phyloP scores from a whole-genome alignment of 2,113 vertebrate species.

The Labrus mixtus region DNA sequence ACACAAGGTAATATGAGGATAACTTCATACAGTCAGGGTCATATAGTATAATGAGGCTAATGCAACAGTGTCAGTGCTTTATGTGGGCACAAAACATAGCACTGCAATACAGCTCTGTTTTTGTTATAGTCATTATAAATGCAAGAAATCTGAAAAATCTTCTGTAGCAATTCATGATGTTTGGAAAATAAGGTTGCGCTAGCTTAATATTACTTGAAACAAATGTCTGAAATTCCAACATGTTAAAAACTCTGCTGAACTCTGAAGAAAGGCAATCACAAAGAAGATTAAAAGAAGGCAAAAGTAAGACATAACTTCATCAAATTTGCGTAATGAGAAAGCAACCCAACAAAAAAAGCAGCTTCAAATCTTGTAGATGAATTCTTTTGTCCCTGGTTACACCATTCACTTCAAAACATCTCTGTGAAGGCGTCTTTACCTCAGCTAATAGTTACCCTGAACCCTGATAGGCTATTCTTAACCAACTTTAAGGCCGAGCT shows the following conservation, averaged over 20 bases:
- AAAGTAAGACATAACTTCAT: too few species aligned
- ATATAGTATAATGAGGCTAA: background rate
- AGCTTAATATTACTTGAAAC: too few species aligned
- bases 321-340: too few species aligned
- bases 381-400: background rate
- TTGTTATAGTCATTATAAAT: too few species aligned
- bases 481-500: background rate
- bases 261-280: too few species aligned
- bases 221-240: too few species aligned
- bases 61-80: background rate
- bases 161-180: too few species aligned
- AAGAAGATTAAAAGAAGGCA: too few species aligned
- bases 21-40: background rate
- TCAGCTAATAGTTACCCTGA: background rate
- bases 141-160: too few species aligned
- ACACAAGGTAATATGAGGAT: background rate
- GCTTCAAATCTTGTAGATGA: background rate
- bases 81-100: background rate
- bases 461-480: background rate
- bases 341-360: background rate
- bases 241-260: too few species aligned
- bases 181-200: too few species aligned
- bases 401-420: background rate
- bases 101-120: background rate
- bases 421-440: background rate